Evolutionary conservation across 2,113 vertebrate species (phyloP), one percentile per base, ranked within the genome.

Genomic region (Bubo scandiacus): DNA sequence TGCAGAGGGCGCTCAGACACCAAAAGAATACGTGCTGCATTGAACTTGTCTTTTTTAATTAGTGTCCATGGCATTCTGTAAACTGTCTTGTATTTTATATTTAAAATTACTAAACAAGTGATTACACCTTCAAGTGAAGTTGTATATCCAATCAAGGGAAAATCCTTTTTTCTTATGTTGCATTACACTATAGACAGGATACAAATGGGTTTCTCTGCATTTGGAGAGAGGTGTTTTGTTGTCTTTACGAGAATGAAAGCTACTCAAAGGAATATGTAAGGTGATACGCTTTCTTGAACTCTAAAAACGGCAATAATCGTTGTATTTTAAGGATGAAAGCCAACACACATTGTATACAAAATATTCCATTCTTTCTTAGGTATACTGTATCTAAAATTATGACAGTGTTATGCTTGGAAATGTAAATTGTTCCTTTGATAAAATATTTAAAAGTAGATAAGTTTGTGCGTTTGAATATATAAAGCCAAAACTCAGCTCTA

Each of bases 1-100:
- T 86, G 52, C 72, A 96, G 95, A 92, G 90, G 90, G 94, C 47
- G 45, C 92, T 95, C 83, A 84, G 88, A 88, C 83, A 94, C 79
- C 65, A 17, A 61, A 58, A 68, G 72, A 96, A 40, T 29, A 26
- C 30, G 17, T 23, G 1, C 27, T 81, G 47, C 23, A 5, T 23
- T 52, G 23, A 73, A n/a, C 29, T 43, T 29, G 6, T 36, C n/a
- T 40, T n/a, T 66, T 22, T 34, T 10, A 57, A 5, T 57, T 55
- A 38, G 36, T 92, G 32, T 17, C 40, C 17, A 1, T 0, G 1
- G 15, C 30, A 9, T 27, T 73, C 40, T 54, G 23, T 40, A 38
- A 74, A 82, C 23, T 40, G 14, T 18, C 66, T 18, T 43, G 5
- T 32, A 30, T 82, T 78, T 74, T 54, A 12, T 10, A 22, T 26